Conservation (phyloP, 2,113 vertebrate genomes). For the Hystrix brachyura region DNA sequence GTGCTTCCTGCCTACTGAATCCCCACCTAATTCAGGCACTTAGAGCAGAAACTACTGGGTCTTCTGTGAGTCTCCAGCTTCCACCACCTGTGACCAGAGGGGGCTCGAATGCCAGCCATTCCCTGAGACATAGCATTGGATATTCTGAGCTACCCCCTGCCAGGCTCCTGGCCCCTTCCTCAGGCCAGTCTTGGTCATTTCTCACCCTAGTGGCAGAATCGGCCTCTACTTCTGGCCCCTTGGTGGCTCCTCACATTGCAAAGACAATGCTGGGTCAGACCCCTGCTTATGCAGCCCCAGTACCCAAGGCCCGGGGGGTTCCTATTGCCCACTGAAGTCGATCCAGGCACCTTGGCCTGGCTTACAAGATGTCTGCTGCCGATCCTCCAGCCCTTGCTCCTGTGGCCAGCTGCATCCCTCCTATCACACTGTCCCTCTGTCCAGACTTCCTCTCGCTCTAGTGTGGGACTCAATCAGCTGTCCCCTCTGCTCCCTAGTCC, state of each 20-base stretch:
- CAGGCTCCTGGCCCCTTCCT: neutral
- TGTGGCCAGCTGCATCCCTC: neutral
- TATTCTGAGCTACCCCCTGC: neutral
- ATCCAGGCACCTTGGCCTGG: neutral
- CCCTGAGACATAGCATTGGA: neutral
- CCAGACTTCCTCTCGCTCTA: neutral
- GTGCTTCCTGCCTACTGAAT: neutral
- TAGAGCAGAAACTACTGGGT: neutral
- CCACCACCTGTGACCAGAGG: fast-evolving
- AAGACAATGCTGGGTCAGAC: neutral
- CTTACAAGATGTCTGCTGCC: neutral
- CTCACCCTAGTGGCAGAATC: neutral
- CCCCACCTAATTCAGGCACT: neutral
- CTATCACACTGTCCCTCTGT: neutral
- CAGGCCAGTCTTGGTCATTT: neutral
- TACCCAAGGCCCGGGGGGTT: neutral
- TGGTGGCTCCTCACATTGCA: neutral
- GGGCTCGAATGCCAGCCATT: neutral
- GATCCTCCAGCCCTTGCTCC: neutral
- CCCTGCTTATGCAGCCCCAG: fast-evolving
- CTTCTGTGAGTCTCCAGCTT: neutral
- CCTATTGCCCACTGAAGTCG: neutral
- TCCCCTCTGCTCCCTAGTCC: fast-evolving
- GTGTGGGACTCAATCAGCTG: neutral
- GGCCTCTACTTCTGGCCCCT: neutral